Percentiles rank a stretch among this genome's conserved stretches.
phyloP scores from a whole-genome alignment of 2,797 vertebrate genomes.

The Xenopus petersii region DNA sequence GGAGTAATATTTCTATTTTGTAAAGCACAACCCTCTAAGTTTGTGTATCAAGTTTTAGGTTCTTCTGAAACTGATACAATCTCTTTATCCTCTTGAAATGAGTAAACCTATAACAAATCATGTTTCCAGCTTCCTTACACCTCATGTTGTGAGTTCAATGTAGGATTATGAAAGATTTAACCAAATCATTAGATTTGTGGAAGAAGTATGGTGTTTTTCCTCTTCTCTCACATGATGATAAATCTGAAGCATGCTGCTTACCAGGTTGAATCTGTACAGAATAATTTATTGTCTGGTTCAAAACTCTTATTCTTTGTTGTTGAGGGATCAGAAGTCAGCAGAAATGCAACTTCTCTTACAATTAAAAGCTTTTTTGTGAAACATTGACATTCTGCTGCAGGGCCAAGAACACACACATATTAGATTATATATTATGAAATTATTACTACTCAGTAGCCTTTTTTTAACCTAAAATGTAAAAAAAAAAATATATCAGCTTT shows the following conservation, averaged over 20 bases:
- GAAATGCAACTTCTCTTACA: not conserved
- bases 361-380: not conserved
- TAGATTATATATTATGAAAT: too few species aligned
- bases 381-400: not conserved
- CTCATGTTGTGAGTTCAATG: slow-evolving; percentile 35
- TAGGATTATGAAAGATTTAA: slow-evolving; percentile 31
- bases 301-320: slow-evolving; percentile 1
- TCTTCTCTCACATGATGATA: slow-evolving; percentile 7
- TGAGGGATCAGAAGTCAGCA: slow-evolving; percentile 19
- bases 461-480: too few species aligned
- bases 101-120: not conserved
- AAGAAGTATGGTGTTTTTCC: slow-evolving; percentile 15
- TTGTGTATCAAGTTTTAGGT: not conserved
- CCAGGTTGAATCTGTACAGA: slow-evolving; percentile 12
- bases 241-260: slow-evolving; percentile 27
- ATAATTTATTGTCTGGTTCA: slow-evolving; percentile 25
- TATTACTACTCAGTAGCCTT: too few species aligned
- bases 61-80: not conserved
- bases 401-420: too few species aligned
- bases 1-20: too few species aligned
- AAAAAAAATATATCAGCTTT: too few species aligned
- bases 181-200: slow-evolving; percentile 24
- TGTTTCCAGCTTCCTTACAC: slow-evolving; percentile 18
- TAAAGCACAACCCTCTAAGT: too few species aligned
- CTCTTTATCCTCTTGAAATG: not conserved